Conservation (phyloP, 2,888 invertebrate genomes). For the Romanomermis culicivorax region DNA sequence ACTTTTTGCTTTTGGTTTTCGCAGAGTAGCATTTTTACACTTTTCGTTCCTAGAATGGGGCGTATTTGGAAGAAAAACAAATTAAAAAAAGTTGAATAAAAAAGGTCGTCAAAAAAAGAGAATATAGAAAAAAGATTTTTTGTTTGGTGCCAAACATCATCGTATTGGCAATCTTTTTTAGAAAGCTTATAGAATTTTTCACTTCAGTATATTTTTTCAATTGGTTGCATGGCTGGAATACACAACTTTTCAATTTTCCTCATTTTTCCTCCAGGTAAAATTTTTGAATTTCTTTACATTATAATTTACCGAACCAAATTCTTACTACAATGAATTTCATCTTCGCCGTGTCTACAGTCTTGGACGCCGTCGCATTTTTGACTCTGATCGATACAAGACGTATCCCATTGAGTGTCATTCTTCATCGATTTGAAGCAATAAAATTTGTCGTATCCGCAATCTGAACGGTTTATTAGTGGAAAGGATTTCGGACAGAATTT, state of each 20-base stretch:
- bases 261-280: no score
- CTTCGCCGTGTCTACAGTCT: slow-evolving; percentile 24
- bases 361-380: slow-evolving; percentile 5
- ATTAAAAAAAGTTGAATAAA: no score
- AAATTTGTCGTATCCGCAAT: not conserved
- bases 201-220: no score
- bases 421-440: not conserved
- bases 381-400: not conserved
- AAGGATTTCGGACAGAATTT: not conserved
- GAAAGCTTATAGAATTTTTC: no score
- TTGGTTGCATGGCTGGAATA: no score
- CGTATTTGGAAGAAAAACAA: not conserved
- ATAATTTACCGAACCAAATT: no score
- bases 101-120: not conserved
- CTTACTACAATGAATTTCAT: slow-evolving; percentile 24
- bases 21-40: slow-evolving; percentile 21
- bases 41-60: slow-evolving; percentile 16
- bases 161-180: no score
- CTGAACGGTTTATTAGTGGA: not conserved
- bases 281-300: no score
- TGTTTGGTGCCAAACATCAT: no score
- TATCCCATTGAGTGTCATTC: no score
- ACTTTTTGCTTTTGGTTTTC: slow-evolving; percentile 27
- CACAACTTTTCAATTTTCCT: no score
- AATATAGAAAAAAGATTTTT: not conserved